Evolutionary conservation across 2,797 vertebrate genomes (phyloP).

Genomic region (Hirundo rustica): DNA sequence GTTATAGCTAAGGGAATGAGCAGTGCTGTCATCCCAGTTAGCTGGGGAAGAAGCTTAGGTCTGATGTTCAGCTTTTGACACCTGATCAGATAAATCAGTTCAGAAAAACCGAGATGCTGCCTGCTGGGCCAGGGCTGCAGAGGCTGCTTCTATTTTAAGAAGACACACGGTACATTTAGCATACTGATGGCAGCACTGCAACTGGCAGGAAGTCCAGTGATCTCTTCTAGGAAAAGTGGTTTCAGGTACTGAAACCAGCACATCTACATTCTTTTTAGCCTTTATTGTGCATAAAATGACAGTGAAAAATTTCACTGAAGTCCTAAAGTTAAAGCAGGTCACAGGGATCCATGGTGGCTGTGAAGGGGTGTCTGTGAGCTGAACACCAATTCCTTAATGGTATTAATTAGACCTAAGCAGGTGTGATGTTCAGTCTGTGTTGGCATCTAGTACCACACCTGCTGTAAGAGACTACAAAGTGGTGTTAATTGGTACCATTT

Average conservation of each 20-base stretch:
- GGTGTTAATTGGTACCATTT: neutral
- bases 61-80: slow-evolving; percentile 11
- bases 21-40: neutral
- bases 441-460: neutral
- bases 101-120: neutral
- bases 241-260: neutral
- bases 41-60: neutral
- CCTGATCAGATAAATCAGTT: slow-evolving; percentile 34
- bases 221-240: neutral
- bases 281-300: neutral
- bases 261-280: neutral
- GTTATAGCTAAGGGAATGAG: neutral
- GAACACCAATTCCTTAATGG: neutral
- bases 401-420: neutral
- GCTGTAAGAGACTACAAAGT: neutral
- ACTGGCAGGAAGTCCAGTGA: neutral
- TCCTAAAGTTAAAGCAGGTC: neutral
- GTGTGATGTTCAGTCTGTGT: neutral
- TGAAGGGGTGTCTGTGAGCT: neutral
- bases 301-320: neutral
- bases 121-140: slow-evolving; percentile 18
- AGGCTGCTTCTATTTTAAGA: slow-evolving; percentile 43
- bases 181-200: neutral
- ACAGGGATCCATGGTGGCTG: neutral
- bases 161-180: neutral